Percentiles rank a stretch among this genome's conserved stretches.
phyloP scores from a whole-genome alignment of 2,888 invertebrate species.

The Machimus atricapillus region DNA sequence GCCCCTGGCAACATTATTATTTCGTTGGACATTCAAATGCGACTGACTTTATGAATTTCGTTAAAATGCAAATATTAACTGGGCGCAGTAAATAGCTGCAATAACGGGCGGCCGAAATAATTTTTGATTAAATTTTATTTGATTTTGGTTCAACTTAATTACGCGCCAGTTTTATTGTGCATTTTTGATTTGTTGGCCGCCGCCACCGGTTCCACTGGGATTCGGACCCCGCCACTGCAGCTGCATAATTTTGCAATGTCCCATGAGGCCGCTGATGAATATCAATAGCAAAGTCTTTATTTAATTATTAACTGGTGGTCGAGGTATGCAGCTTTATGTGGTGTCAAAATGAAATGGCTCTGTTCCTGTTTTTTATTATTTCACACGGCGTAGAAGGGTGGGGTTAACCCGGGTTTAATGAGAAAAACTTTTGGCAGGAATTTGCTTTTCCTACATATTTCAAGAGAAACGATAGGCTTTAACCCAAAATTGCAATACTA shows the following conservation, averaged over 20 bases:
- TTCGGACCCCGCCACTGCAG: background rate
- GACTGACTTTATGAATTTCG: slow-evolving; percentile 35
- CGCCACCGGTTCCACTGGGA: too few species aligned
- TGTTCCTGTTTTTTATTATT: slow-evolving; percentile 31
- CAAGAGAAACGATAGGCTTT: background rate
- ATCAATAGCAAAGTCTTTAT: slow-evolving; percentile 24
- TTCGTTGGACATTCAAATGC: slow-evolving; percentile 32
- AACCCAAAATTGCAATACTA: background rate
- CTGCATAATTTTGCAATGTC: background rate
- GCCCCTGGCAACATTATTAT: slow-evolving; percentile 15
- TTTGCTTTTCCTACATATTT: background rate
- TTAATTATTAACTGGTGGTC: slow-evolving; percentile 22
- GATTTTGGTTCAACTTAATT: slow-evolving; percentile 40
- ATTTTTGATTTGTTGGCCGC: slow-evolving; percentile 32
- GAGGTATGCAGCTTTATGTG: background rate
- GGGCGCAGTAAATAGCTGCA: slow-evolving; percentile 20
- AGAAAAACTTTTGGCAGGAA: background rate
- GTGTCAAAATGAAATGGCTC: slow-evolving; percentile 13
- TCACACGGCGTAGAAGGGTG: background rate
- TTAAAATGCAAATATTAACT: slow-evolving; percentile 36
- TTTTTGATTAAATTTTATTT: slow-evolving; percentile 41
- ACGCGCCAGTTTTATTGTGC: slow-evolving; percentile 38
- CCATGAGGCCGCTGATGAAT: slow-evolving; percentile 1
- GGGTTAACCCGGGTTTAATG: background rate
- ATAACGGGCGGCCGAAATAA: slow-evolving; percentile 18